These are phyloP conservation scores for Andrena cerasifolii DNA, from an alignment of 1,140 invertebrate genomes.

Conservation along the genomic window DNA sequence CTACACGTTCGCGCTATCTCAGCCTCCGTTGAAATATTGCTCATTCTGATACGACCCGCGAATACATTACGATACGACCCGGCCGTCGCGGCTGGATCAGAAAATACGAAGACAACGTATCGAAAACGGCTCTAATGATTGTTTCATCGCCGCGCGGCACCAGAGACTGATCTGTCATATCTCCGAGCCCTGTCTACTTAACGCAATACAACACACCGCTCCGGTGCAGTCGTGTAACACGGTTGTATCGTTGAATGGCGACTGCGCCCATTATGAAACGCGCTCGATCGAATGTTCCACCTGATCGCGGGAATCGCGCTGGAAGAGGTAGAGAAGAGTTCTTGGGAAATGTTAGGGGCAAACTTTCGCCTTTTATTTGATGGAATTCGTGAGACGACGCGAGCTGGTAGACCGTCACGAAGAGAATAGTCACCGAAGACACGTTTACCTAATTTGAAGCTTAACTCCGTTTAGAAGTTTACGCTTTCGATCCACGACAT, in stretches of 20 bases:
- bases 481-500: neutral
- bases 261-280: too few species aligned
- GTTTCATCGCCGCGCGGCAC: neutral
- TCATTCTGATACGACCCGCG: conserved; percentile 25
- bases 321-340: too few species aligned
- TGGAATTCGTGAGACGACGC: too few species aligned
- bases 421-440: too few species aligned
- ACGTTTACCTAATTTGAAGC: too few species aligned
- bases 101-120: neutral
- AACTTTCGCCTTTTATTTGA: too few species aligned
- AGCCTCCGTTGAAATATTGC: conserved; percentile 67
- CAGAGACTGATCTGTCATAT: neutral
- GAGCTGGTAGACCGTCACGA: too few species aligned
- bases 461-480: too few species aligned
- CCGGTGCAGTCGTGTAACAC: neutral
- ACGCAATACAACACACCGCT: too few species aligned
- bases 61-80: conserved; percentile 52
- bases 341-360: too few species aligned
- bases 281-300: neutral
- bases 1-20: conserved; percentile 65
- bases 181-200: neutral
- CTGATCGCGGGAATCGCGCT: too few species aligned
- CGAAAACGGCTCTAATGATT: neutral
- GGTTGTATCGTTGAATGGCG: neutral
- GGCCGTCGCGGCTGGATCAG: neutral